These are phyloP conservation scores for Xestia xanthographa DNA, from an alignment of 2,888 invertebrate species.

Conservation along the genomic window DNA sequence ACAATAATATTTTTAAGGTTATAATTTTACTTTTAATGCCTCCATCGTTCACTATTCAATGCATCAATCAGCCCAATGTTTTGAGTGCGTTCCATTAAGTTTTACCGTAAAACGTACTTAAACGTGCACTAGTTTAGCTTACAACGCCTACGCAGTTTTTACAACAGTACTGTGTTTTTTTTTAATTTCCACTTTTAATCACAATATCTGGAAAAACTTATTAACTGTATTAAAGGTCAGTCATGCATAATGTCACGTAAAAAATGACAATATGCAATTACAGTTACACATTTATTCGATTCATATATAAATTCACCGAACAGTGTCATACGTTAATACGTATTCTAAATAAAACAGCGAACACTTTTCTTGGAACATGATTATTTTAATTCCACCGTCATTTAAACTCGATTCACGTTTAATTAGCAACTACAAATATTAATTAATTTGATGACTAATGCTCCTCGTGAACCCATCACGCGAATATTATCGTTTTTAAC, in stretches of 20 bases:
- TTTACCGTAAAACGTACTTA: too few species aligned
- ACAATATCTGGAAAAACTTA: neutral
- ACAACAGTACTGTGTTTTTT: neutral
- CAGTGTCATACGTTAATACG: neutral
- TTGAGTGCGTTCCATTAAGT: too few species aligned
- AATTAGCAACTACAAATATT: slow-evolving; percentile 63
- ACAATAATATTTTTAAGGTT: too few species aligned
- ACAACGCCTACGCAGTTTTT: too few species aligned
- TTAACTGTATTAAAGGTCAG: neutral
- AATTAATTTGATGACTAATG: slow-evolving; percentile 77
- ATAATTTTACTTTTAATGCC: too few species aligned
- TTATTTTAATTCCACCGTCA: slow-evolving; percentile 58
- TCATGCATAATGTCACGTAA: slow-evolving; percentile 24
- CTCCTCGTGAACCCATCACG: slow-evolving; percentile 75
- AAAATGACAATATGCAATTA: slow-evolving; percentile 13
- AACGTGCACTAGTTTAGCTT: neutral
- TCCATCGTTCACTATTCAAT: too few species aligned
- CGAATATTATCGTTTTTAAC: slow-evolving; percentile 79
- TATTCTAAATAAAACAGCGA: slow-evolving; percentile 26
- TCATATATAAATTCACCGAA: slow-evolving; percentile 38
- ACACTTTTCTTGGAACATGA: slow-evolving; percentile 57
- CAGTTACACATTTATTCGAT: slow-evolving; percentile 18
- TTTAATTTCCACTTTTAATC: neutral
- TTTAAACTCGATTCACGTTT: slow-evolving; percentile 63
- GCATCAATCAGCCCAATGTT: too few species aligned